Evolutionary conservation across 2,113 vertebrate genomes (phyloP).

Genomic region (Apus apus): DNA sequence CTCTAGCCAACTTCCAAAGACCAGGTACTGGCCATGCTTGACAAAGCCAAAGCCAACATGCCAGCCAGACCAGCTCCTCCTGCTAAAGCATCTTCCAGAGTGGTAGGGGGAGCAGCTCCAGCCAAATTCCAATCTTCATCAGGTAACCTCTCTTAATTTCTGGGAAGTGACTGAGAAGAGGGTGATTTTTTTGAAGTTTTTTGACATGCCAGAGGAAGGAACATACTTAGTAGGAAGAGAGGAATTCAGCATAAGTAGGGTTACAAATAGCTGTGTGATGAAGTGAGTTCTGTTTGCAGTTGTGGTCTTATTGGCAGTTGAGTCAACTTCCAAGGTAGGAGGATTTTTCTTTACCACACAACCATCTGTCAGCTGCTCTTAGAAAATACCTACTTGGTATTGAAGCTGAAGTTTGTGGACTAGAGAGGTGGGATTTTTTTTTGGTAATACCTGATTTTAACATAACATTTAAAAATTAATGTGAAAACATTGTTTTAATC

Average conservation of each 20-base stretch:
- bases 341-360: not conserved
- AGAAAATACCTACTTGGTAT: not conserved
- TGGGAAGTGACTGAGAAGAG: not conserved
- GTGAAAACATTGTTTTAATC: not conserved
- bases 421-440: not conserved
- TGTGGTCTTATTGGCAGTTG: not conserved
- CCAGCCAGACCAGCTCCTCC: constrained; percentile 88
- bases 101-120: constrained; percentile 67
- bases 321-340: not conserved
- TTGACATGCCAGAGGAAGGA: not conserved
- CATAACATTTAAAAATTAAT: fast-evolving
- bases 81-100: constrained; percentile 78
- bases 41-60: constrained; percentile 93
- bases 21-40: constrained; percentile 91
- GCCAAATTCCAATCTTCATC: constrained; percentile 78
- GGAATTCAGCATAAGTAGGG: not conserved
- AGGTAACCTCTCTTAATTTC: constrained; percentile 70
- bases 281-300: not conserved
- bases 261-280: not conserved
- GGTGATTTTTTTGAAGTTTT: not conserved
- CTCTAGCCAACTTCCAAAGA: constrained; percentile 93
- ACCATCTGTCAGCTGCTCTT: not conserved
- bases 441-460: not conserved
- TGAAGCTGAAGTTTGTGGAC: not conserved
- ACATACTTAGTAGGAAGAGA: not conserved